Evolutionary conservation across 2,888 invertebrate species (phyloP).

Genomic region (Tenodera sinensis): DNA sequence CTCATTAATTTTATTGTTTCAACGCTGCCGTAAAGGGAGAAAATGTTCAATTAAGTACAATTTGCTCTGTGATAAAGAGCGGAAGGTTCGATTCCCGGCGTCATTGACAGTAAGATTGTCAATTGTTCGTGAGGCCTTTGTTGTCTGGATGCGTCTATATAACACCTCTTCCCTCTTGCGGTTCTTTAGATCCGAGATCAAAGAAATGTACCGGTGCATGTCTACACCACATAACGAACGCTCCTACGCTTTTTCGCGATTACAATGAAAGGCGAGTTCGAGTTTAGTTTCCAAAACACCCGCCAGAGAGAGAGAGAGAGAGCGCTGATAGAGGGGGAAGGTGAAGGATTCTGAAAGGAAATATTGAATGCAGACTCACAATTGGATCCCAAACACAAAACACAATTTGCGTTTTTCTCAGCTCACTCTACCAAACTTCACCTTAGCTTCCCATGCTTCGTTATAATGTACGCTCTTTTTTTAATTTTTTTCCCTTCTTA

Average conservation of each 20-base stretch:
- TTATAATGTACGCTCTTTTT: not conserved
- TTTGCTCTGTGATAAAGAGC: too few relatives aligned
- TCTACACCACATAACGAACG: not conserved
- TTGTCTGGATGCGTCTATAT: too few relatives aligned
- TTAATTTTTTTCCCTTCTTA: not conserved
- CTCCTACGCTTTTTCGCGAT: not conserved
- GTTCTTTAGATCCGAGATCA: not conserved
- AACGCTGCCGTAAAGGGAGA: too few relatives aligned
- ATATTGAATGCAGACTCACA: not conserved
- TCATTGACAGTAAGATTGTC: too few relatives aligned
- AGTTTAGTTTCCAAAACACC: not conserved
- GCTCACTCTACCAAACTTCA: not conserved
- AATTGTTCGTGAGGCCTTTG: too few relatives aligned
- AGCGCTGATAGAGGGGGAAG: not conserved
- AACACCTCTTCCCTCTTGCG: too few relatives aligned
- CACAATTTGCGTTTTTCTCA: not conserved
- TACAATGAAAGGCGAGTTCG: not conserved
- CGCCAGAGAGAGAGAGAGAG: not conserved
- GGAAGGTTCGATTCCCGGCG: too few relatives aligned
- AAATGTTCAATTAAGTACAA: not conserved
- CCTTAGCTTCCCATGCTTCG: not conserved
- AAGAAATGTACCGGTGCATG: not conserved
- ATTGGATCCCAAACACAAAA: not conserved
- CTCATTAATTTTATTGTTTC: too few relatives aligned
- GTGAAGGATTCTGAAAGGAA: not conserved